Evolutionary conservation across 2,888 invertebrate genomes (phyloP).

Genomic region (Abscondita cerata): DNA sequence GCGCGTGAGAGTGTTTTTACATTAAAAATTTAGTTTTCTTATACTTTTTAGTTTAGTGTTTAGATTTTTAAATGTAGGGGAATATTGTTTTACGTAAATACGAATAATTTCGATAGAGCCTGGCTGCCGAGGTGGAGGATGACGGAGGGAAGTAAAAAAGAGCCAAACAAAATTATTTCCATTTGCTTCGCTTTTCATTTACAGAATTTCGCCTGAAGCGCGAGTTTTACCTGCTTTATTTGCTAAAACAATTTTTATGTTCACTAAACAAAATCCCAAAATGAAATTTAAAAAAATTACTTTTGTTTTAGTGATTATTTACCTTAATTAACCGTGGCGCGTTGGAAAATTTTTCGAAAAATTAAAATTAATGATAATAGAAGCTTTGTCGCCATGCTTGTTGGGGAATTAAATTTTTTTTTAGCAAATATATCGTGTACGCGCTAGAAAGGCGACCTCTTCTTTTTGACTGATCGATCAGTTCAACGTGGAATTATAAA

Average conservation of each 20-base stretch:
- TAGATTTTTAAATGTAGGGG: neutral
- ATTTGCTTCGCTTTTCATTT: conserved; percentile 28
- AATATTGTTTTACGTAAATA: neutral
- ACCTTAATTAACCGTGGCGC: neutral
- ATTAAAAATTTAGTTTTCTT: conserved; percentile 5
- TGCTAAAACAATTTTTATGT: conserved; percentile 28
- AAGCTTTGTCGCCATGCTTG: no score
- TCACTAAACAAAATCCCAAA: conserved; percentile 26
- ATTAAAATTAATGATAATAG: neutral
- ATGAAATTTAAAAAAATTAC: neutral
- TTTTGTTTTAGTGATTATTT: conserved; percentile 11
- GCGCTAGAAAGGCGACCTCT: no score
- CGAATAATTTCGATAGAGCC: neutral
- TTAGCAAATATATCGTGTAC: no score
- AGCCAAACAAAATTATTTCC: conserved; percentile 14
- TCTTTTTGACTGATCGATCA: conserved; percentile 9
- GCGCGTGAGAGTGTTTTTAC: neutral
- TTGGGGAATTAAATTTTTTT: no score
- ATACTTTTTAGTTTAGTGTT: neutral
- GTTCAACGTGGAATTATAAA: conserved; percentile 22
- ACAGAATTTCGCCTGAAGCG: conserved; percentile 20
- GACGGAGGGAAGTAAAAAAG: neutral
- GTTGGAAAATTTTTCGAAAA: neutral
- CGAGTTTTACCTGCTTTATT: conserved; percentile 25
- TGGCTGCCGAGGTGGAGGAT: no score